Conservation (phyloP, 2,797 vertebrate species). For the Microctenopoma stevenorrisi region DNA sequence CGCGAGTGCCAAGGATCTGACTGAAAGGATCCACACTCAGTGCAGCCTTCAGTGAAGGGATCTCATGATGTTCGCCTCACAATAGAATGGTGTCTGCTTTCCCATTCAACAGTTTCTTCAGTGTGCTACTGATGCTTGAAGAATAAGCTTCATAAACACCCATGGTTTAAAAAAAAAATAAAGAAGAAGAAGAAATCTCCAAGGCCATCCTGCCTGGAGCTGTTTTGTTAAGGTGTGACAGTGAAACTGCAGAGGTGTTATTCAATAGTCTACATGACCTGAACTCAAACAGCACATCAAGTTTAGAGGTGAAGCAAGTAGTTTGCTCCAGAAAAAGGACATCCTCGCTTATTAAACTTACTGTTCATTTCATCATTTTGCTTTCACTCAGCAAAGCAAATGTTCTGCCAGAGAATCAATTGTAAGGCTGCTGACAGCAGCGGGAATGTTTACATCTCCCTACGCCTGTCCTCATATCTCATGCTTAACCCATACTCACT, state of each 20-base stretch:
- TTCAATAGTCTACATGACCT: conserved; percentile 38
- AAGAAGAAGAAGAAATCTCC: conserved; percentile 15
- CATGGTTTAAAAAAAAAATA: conserved; percentile 25
- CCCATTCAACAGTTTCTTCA: conserved; percentile 68
- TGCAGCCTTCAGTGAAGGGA: conserved; percentile 51
- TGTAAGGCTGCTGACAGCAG: conserved; percentile 67
- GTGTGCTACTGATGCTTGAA: conserved; percentile 44
- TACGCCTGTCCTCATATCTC: conserved; percentile 73
- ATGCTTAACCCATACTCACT: conserved; percentile 73
- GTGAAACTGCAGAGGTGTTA: conserved; percentile 27
- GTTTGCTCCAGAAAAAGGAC: conserved; percentile 23
- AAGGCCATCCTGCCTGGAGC: conserved; percentile 37
- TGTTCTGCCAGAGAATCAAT: conserved; percentile 59
- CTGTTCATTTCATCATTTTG: conserved; percentile 40
- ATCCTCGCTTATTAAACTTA: conserved; percentile 23
- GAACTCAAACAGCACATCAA: conserved; percentile 13
- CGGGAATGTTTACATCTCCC: conserved; percentile 79
- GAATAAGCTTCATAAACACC: conserved; percentile 58
- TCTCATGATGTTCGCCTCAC: conserved; percentile 70
- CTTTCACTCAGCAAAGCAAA: conserved; percentile 44
- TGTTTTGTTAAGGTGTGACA: conserved; percentile 58
- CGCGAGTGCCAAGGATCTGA: conserved; percentile 48
- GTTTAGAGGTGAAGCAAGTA: conserved; percentile 19
- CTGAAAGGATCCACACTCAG: conserved; percentile 64
- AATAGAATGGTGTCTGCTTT: conserved; percentile 80